phyloP scores from a whole-genome alignment of 2,113 vertebrate species.

The Channa maculata region DNA sequence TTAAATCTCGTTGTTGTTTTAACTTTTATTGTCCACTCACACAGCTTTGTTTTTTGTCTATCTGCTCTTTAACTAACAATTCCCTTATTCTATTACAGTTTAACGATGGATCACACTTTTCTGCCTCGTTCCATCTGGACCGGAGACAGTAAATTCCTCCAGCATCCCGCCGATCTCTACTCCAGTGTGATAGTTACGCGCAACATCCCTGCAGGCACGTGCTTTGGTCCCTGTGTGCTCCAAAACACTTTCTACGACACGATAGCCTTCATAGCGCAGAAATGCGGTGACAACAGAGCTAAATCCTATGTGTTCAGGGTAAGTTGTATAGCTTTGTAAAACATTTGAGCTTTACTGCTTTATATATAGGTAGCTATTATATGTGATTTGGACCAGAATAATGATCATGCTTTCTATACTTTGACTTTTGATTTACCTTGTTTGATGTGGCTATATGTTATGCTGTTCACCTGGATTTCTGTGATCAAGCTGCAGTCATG shows the following conservation, averaged over 20 bases:
- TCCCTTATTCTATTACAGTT: constrained; percentile 49
- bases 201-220: constrained; percentile 86
- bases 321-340: constrained; percentile 43
- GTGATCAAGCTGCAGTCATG: too few relatives aligned
- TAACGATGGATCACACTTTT: constrained; percentile 85
- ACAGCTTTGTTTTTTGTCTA: not conserved
- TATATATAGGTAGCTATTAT: not conserved
- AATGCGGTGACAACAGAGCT: constrained; percentile 84
- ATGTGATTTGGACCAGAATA: not conserved
- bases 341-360: not conserved
- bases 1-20: too few relatives aligned
- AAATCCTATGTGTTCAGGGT: constrained; percentile 89
- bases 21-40: not conserved
- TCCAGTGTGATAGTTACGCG: constrained; percentile 89
- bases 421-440: not conserved
- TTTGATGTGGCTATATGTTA: too few relatives aligned
- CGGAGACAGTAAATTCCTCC: constrained; percentile 86
- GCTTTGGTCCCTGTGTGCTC: constrained; percentile 88
- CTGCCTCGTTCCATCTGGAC: constrained; percentile 86
- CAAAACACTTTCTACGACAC: constrained; percentile 90
- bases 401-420: too few relatives aligned
- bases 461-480: too few relatives aligned
- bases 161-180: constrained; percentile 84
- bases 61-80: not conserved
- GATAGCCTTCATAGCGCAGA: constrained; percentile 90